Conservation (phyloP, 2,888 invertebrate species). For the Drosophila algonquin region DNA sequence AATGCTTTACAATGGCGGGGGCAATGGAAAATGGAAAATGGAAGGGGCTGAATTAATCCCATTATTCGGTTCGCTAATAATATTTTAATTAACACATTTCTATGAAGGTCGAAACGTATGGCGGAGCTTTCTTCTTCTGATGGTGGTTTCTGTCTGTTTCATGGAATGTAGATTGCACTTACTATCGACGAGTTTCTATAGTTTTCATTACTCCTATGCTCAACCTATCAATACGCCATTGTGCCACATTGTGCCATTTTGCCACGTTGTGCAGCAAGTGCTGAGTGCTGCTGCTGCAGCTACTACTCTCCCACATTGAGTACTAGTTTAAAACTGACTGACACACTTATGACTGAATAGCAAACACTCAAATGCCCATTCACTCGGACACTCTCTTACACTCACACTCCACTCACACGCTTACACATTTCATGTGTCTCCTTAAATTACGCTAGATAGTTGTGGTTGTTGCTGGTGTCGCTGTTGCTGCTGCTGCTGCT, state of each 20-base stretch:
- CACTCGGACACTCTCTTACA: conserved; percentile 20
- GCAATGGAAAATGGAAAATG: not conserved
- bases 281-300: not conserved
- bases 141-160: too few species aligned
- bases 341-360: conserved; percentile 17
- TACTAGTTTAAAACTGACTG: conserved; percentile 43
- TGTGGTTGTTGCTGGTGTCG: conserved; percentile 18
- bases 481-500: not conserved
- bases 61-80: not conserved
- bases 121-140: not conserved
- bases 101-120: conserved; percentile 18
- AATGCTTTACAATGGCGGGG: conserved; percentile 32
- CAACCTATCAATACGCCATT: not conserved
- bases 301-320: conserved; percentile 3
- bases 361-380: conserved; percentile 24
- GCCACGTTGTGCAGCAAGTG: conserved; percentile 13
- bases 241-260: conserved; percentile 17
- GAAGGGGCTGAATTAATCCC: not conserved
- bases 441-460: conserved; percentile 46
- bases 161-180: not conserved
- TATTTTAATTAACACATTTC: conserved; percentile 32
- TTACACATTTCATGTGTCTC: conserved; percentile 50
- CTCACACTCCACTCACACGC: conserved; percentile 2
- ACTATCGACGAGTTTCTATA: not conserved
- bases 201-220: not conserved